phyloP scores from a whole-genome alignment of 2,888 invertebrate genomes.

The Tenthredo livida region DNA sequence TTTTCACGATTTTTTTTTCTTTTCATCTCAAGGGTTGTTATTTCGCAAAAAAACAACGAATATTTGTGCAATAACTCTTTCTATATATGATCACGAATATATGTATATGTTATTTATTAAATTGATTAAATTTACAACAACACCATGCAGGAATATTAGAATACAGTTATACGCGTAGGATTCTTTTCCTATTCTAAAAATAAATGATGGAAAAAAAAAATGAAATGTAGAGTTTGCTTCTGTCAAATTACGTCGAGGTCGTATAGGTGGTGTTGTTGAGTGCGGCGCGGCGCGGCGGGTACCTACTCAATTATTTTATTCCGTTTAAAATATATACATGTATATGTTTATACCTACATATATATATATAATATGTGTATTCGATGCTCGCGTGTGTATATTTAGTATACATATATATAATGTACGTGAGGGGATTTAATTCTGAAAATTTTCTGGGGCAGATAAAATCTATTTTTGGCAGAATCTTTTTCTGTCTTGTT shows the following conservation, averaged over 20 bases:
- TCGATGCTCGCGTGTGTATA: background rate
- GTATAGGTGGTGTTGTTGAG: slow-evolving; percentile 15
- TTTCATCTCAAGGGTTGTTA: background rate
- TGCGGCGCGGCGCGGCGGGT: background rate
- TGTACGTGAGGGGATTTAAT: slow-evolving; percentile 35
- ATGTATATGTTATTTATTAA: too few relatives aligned
- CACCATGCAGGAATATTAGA: background rate
- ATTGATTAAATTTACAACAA: background rate
- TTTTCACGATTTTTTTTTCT: background rate
- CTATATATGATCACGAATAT: background rate
- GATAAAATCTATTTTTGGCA: slow-evolving; percentile 34
- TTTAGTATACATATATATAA: background rate
- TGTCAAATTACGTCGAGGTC: slow-evolving; percentile 42
- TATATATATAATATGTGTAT: background rate
- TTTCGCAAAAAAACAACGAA: background rate
- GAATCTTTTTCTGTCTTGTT: slow-evolving; percentile 16
- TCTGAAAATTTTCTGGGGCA: slow-evolving; percentile 40
- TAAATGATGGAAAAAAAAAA: background rate
- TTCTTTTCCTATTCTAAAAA: background rate
- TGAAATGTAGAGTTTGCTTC: background rate
- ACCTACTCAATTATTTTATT: slow-evolving; percentile 25
- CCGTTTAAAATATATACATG: slow-evolving; percentile 16
- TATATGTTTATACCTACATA: background rate
- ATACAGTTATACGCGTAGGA: background rate
- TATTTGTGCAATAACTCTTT: background rate